Percentiles rank a stretch among this genome's conserved stretches.
These are phyloP conservation scores for Parasteatoda tepidariorum DNA, from an alignment of 1,140 invertebrate species.

Conservation along the genomic window DNA sequence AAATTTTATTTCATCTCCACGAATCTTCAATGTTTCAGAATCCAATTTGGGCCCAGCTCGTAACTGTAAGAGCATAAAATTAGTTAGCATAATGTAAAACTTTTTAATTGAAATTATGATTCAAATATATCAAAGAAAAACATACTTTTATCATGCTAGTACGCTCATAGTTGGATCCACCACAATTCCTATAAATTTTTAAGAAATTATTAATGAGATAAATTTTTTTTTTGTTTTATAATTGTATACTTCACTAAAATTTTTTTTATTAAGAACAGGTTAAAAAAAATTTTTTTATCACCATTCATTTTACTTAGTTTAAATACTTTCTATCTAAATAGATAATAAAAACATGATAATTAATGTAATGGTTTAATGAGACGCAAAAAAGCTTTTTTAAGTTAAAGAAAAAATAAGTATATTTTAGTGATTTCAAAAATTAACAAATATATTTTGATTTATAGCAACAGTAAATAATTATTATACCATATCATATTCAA, in stretches of 20 bases:
- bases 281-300: not conserved
- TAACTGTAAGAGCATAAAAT: conserved; percentile 64
- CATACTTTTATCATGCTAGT: conserved; percentile 82
- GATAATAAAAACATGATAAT: too few species aligned
- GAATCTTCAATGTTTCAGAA: conserved; percentile 67
- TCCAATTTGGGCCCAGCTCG: conserved; percentile 68
- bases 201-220: not conserved
- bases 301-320: too few species aligned
- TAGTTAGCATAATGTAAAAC: not conserved
- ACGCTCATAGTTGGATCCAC: conserved; percentile 78
- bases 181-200: conserved; percentile 75
- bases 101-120: conserved; percentile 36
- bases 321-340: not conserved
- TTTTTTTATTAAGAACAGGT: not conserved
- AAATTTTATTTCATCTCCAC: conserved; percentile 69
- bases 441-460: too few species aligned
- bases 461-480: too few species aligned
- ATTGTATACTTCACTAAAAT: not conserved
- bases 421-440: too few species aligned
- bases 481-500: too few species aligned
- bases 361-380: too few species aligned
- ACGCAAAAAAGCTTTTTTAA: too few species aligned
- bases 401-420: too few species aligned
- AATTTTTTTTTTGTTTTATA: not conserved
- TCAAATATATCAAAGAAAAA: not conserved